Evolutionary conservation across 1,140 invertebrate genomes (phyloP).

Genomic region (Zaprionus tsacasi): DNA sequence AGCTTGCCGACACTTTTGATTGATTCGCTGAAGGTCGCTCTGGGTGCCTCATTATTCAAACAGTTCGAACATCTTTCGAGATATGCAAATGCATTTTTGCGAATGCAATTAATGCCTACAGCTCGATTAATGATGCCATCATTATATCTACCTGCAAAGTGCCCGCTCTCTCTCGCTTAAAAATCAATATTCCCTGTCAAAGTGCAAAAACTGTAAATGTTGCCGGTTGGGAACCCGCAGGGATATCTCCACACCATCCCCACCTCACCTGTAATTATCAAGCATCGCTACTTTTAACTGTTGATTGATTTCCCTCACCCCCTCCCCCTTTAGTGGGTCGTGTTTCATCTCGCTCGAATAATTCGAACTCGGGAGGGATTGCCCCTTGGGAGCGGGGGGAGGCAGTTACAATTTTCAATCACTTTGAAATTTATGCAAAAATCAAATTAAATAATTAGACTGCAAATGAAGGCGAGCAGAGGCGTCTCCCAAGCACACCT

Average conservation of each 20-base stretch:
- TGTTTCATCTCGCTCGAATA: conserved; percentile 28
- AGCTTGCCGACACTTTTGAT: conserved; percentile 22
- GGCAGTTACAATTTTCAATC: conserved; percentile 22
- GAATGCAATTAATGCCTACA: conserved; percentile 45
- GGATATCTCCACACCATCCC: background rate
- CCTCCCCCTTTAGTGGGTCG: too few species aligned
- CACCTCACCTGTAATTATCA: conserved; percentile 68
- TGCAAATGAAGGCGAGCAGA: conserved; percentile 29
- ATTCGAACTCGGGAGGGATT: conserved; percentile 1
- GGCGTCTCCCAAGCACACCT: conserved; percentile 38
- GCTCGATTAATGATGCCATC: conserved; percentile 58
- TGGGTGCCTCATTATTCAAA: conserved; percentile 12
- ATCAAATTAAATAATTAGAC: conserved; percentile 74
- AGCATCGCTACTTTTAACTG: conserved; percentile 50
- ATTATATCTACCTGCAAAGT: conserved; percentile 40
- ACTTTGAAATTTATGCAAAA: conserved; percentile 61
- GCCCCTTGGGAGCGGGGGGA: too few species aligned
- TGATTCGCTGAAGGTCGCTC: conserved; percentile 35
- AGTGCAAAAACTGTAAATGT: conserved; percentile 61
- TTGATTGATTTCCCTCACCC: conserved; percentile 55
- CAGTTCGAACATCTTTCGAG: conserved; percentile 20
- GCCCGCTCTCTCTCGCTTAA: conserved; percentile 24
- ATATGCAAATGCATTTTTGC: conserved; percentile 42
- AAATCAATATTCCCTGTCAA: conserved; percentile 74
- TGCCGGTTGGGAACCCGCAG: conserved; percentile 37